These are phyloP conservation scores for Vannuccia rotundouncinata DNA, from an alignment of 2,888 invertebrate species.

Conservation along the genomic window DNA sequence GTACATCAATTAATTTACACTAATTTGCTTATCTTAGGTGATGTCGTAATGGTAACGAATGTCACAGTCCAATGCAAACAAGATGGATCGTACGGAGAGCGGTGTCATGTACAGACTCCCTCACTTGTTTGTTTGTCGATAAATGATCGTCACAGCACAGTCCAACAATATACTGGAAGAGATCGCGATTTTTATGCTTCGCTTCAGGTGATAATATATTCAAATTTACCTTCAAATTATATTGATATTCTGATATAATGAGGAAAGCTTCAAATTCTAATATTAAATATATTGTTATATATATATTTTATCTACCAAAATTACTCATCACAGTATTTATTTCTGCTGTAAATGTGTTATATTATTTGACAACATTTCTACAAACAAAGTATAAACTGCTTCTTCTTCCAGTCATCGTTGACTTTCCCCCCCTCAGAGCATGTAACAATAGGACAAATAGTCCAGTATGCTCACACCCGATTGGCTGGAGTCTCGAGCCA, in stretches of 20 bases:
- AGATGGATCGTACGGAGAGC: conserved; percentile 6
- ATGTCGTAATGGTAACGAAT: conserved; percentile 27
- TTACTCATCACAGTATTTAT: too few relatives aligned
- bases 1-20: too few relatives aligned
- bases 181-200: conserved; percentile 12
- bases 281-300: too few relatives aligned
- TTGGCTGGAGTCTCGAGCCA: neutral
- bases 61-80: conserved; percentile 22
- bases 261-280: too few relatives aligned
- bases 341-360: too few relatives aligned
- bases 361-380: neutral
- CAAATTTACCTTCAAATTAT: too few relatives aligned
- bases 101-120: conserved; percentile 16
- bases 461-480: neutral
- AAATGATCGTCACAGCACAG: conserved; percentile 25
- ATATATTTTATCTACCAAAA: too few relatives aligned
- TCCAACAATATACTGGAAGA: conserved; percentile 20
- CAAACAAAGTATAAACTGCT: too few relatives aligned
- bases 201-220: conserved; percentile 27
- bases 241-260: too few relatives aligned
- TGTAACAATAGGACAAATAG: neutral
- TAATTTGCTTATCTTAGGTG: too few relatives aligned
- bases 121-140: conserved; percentile 5
- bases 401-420: neutral
- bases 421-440: neutral